Evolutionary conservation across 2,113 vertebrate genomes (phyloP).

Genomic region (Pelecanus crispus): DNA sequence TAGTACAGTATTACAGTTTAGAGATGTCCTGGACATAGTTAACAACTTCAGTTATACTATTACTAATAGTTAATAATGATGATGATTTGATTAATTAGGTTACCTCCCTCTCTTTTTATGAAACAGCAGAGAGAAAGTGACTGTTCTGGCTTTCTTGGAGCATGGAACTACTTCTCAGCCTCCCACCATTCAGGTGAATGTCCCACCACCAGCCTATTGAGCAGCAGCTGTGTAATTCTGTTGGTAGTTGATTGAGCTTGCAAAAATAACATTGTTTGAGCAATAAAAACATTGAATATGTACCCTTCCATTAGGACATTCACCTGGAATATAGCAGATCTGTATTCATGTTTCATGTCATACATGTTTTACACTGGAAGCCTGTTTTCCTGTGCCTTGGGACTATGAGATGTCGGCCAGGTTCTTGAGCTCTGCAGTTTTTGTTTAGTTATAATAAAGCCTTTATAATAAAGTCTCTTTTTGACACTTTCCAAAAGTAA

Average conservation of each 20-base stretch:
- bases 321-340: neutral
- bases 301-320: neutral
- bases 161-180: neutral
- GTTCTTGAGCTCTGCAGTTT: neutral
- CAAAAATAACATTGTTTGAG: neutral
- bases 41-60: neutral
- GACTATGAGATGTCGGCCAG: neutral
- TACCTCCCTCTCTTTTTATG: neutral
- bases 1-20: neutral
- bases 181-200: neutral
- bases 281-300: neutral
- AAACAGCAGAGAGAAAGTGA: neutral
- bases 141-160: neutral
- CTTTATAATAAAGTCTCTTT: neutral
- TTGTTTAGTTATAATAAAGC: neutral
- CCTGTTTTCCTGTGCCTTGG: neutral
- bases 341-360: neutral
- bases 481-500: neutral
- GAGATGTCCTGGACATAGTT: neutral
- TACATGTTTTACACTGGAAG: neutral
- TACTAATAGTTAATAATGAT: neutral
- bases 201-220: neutral
- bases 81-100: neutral
- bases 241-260: neutral
- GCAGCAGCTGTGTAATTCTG: neutral